Percentiles rank a stretch among this genome's conserved stretches.
These are phyloP conservation scores for Tyria jacobaeae DNA, from an alignment of 2,888 invertebrate species.

Conservation along the genomic window DNA sequence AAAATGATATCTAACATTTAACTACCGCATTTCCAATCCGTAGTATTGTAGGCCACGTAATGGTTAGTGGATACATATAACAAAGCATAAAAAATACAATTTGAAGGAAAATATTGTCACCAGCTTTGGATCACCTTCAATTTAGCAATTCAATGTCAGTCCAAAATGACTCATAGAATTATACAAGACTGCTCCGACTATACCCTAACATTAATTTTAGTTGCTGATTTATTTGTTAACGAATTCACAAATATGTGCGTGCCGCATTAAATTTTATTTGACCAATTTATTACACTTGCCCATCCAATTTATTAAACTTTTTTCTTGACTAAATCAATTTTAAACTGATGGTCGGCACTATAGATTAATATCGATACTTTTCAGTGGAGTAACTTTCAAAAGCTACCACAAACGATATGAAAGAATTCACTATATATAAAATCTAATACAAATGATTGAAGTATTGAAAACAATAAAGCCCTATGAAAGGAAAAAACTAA, in stretches of 20 bases:
- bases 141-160: not conserved
- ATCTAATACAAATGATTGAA: not conserved
- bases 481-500: no score
- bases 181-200: slow-evolving; percentile 24
- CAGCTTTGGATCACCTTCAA: not conserved
- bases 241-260: slow-evolving; percentile 35
- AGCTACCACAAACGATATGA: not conserved
- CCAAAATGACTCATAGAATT: slow-evolving; percentile 34
- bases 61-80: no score
- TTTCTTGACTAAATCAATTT: slow-evolving; percentile 3
- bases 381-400: not conserved
- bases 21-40: no score
- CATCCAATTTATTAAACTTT: slow-evolving; percentile 14
- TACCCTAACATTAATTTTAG: slow-evolving; percentile 33
- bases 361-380: not conserved
- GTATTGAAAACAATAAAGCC: not conserved
- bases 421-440: not conserved
- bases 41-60: no score
- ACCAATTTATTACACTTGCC: no score
- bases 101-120: not conserved
- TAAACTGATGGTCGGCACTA: not conserved
- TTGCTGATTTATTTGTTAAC: slow-evolving; percentile 38
- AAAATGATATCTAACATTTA: not conserved
- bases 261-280: slow-evolving; percentile 21
- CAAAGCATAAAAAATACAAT: not conserved